Evolutionary conservation across 2,113 vertebrate species (phyloP).

Genomic region (Strix aluco): DNA sequence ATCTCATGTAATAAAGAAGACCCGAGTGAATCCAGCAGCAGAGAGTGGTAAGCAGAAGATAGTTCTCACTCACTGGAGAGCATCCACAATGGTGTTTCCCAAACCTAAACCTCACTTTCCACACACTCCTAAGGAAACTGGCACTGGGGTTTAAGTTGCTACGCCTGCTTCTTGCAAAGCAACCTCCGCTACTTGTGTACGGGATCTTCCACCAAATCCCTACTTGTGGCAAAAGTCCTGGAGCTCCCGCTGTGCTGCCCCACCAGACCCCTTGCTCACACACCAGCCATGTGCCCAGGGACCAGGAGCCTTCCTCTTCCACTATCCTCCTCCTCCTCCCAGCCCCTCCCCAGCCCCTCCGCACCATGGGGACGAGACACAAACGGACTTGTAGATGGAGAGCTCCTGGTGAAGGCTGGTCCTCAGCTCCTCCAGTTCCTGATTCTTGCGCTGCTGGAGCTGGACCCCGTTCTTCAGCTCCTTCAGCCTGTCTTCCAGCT

Average conservation of each 20-base stretch:
- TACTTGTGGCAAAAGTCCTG: background rate
- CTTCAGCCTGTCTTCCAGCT: constrained; percentile 85
- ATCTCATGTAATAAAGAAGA: accelerated
- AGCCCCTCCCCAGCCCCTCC: background rate
- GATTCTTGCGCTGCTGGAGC: constrained; percentile 87
- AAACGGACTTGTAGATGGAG: constrained; percentile 83
- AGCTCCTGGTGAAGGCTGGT: constrained; percentile 81
- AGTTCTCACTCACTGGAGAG: background rate
- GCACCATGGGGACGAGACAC: background rate
- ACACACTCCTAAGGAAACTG: background rate
- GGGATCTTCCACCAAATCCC: background rate
- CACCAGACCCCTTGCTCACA: background rate
- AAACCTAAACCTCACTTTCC: background rate
- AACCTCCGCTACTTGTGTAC: background rate
- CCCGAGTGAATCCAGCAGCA: background rate
- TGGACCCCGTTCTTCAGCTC: constrained; percentile 84
- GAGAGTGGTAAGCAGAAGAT: accelerated
- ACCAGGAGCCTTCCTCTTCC: background rate
- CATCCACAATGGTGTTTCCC: background rate
- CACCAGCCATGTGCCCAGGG: accelerated
- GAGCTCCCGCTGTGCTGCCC: background rate
- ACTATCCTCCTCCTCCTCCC: background rate
- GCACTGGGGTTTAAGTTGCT: background rate
- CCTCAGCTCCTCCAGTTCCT: constrained; percentile 84
- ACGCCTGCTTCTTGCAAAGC: background rate